Percentiles rank a stretch among this genome's conserved stretches.
phyloP scores from a whole-genome alignment of 2,888 invertebrate genomes.

The Clostera curtula region DNA sequence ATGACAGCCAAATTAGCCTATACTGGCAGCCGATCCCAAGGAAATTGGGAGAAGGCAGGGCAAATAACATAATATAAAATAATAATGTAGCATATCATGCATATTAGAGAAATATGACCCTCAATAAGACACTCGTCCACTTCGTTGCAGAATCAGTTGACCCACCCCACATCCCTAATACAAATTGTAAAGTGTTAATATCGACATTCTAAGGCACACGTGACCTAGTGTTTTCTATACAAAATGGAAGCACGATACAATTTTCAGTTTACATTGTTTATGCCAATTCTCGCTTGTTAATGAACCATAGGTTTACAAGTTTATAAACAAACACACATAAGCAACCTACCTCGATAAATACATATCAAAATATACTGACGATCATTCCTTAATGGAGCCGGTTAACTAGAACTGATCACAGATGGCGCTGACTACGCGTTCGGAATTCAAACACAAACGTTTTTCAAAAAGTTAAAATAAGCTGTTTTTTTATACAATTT shows the following conservation, averaged over 20 bases:
- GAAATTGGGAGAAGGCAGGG: too few species aligned
- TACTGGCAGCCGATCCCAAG: too few species aligned
- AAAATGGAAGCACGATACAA: constrained; percentile 37
- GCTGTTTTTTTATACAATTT: too few species aligned
- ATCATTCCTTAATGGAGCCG: constrained; percentile 62
- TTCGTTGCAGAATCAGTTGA: constrained; percentile 10
- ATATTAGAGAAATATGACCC: too few species aligned
- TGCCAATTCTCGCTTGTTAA: constrained; percentile 23
- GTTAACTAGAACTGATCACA: too few species aligned
- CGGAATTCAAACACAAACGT: too few species aligned
- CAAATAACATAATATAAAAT: too few species aligned
- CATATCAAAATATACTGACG: constrained; percentile 70
- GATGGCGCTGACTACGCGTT: too few species aligned
- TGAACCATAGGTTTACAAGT: constrained; percentile 48
- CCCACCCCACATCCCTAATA: constrained; percentile 17
- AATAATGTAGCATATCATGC: too few species aligned
- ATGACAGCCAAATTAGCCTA: too few species aligned
- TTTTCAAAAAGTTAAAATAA: too few species aligned
- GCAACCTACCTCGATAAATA: constrained; percentile 70
- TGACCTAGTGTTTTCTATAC: constrained; percentile 41
- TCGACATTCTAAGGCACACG: constrained; percentile 51
- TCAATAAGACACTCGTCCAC: too few species aligned
- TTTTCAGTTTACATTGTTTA: constrained; percentile 13
- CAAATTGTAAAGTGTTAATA: constrained; percentile 31
- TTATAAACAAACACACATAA: constrained; percentile 68